Conservation (phyloP, 37 sponge, comb jelly and placozoan species). For the Hormiphora californensis region DNA sequence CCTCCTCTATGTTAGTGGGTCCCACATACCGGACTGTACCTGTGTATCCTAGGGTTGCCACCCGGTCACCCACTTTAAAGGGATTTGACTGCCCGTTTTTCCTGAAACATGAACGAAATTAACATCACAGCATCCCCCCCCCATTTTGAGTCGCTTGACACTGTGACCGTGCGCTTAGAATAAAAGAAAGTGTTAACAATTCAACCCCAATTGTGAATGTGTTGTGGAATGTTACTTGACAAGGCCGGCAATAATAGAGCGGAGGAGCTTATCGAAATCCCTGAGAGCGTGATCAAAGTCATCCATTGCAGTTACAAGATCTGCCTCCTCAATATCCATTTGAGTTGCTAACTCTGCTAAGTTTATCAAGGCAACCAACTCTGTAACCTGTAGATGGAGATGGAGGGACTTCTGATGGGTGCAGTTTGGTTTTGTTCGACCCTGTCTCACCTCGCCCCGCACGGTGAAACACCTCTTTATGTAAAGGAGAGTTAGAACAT, state of each 20-base stretch:
- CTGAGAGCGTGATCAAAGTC: background rate
- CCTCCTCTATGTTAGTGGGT: background rate
- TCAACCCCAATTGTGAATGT: no score
- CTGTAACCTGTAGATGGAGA: background rate
- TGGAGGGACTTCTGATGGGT: background rate
- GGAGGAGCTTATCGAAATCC: background rate
- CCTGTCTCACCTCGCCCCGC: no score
- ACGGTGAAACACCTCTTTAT: no score
- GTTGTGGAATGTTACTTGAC: background rate
- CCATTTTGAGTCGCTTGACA: no score
- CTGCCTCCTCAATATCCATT: background rate
- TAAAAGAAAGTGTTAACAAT: no score
- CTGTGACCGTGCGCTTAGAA: no score
- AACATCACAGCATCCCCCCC: no score
- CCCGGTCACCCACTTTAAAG: background rate
- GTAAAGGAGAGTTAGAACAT: background rate
- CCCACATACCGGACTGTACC: constrained; percentile 3
- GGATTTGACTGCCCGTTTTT: background rate
- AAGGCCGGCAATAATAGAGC: background rate
- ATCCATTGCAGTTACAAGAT: background rate
- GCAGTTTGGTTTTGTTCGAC: background rate
- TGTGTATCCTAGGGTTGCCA: background rate
- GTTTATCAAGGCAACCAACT: constrained; percentile 2
- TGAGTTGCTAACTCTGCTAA: background rate
- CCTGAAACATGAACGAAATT: no score